Evolutionary conservation across 2,797 vertebrate species (phyloP).

Genomic region (Enteromius unitaeniatus): DNA sequence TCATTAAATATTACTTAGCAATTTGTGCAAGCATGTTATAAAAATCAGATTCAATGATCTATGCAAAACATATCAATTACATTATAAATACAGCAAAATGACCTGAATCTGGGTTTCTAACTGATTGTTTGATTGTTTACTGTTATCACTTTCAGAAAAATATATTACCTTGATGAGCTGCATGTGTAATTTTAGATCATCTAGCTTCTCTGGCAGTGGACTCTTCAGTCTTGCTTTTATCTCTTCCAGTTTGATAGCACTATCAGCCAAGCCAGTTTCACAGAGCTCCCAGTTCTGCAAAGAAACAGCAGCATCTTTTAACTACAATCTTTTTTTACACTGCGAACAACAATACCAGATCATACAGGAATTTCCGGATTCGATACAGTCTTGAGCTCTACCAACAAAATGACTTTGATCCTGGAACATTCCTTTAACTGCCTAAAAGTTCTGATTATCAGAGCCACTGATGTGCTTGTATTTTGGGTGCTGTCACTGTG

Average conservation of each 20-base stretch:
- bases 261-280: constrained; percentile 73
- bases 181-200: constrained; percentile 74
- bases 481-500: constrained; percentile 27
- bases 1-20: neutral
- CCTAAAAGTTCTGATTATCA: neutral
- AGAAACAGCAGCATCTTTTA: constrained; percentile 14
- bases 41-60: too few species aligned
- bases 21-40: neutral
- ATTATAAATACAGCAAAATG: too few species aligned
- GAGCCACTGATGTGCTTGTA: neutral
- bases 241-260: constrained; percentile 72
- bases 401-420: neutral
- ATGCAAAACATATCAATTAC: too few species aligned
- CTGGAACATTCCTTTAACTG: neutral
- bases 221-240: constrained; percentile 73
- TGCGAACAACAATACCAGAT: neutral
- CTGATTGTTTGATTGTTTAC: too few species aligned
- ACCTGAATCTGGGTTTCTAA: too few species aligned
- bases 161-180: constrained; percentile 79
- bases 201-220: constrained; percentile 71
- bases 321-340: neutral
- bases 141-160: neutral
- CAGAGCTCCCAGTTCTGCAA: constrained; percentile 83
- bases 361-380: neutral
- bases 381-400: neutral